phyloP scores from a whole-genome alignment of 2,888 invertebrate species.

The Amphipoea oculea region DNA sequence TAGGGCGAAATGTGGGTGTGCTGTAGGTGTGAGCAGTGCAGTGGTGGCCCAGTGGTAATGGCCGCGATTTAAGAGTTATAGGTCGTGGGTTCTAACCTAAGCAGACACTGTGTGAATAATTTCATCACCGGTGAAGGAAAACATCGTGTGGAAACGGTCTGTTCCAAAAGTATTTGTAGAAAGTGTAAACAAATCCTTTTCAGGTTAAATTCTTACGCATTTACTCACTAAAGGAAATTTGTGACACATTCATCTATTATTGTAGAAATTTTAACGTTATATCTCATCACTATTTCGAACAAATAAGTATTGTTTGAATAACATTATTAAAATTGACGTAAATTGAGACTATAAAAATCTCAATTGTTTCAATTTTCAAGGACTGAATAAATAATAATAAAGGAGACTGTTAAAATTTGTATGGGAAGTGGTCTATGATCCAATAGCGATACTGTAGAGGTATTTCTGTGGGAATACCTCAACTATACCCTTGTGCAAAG shows the following conservation, averaged over 20 bases:
- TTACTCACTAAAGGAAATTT: not conserved
- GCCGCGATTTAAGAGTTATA: no score
- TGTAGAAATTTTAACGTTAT: not conserved
- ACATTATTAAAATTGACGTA: not conserved
- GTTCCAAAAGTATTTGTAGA: not conserved
- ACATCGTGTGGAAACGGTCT: not conserved
- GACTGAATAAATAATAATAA: not conserved
- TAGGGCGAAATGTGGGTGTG: not conserved
- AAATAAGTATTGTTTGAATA: not conserved
- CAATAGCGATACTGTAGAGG: no score
- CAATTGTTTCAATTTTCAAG: not conserved
- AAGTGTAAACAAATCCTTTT: not conserved
- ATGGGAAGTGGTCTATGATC: no score
- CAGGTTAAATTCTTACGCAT: not conserved
- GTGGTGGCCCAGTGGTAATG: no score
- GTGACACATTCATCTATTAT: not conserved
- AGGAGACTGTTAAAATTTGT: no score
- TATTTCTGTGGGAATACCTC: no score
- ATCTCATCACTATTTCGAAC: not conserved
- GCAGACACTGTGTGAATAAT: not conserved
- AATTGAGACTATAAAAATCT: not conserved
- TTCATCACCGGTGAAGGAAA: not conserved
- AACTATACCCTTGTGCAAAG: no score
- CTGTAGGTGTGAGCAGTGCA: no score
- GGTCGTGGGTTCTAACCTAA: no score